Base-by-base conservation (phyloP, 2,797 vertebrate species). In the Cichlasoma orientale region DNA sequence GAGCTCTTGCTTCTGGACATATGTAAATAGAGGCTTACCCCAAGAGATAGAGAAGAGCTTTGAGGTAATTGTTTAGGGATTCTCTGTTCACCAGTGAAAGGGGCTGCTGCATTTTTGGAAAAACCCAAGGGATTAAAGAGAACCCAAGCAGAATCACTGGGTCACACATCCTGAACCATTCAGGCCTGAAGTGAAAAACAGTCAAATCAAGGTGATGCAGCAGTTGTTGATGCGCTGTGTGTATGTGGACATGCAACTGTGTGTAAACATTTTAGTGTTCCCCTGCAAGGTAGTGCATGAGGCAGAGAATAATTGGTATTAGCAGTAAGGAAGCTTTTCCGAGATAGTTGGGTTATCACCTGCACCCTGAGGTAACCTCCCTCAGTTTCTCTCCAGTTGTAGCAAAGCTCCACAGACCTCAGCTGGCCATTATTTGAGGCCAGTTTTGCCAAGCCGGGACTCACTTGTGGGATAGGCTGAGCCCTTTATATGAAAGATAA, bases 11-110 rank as follows among this genome's bases (percentile, higher is more conserved):
- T 90, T 86, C 77, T 83, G 88, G 86, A 86, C 84, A 86, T 90
- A 92, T 93, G 92, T 94, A 94, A 94, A 95, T 93, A 92, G 77
- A 91, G 84, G 89, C 84, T 92, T 90, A 90, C 76, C 82, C 89
- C 38, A 23, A 47, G 83, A 90, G 90, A 94, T 88, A 84, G 73
- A 75, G 57, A 38, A 82, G 54, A 82, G 85, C 86, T 92, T 86
- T 82, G 79, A 88, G 89, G 89, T 92, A 93, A 94, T 93, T 92
- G 87, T 90, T 90, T 50, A 84, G 78, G 89, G 89, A 93, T 89
- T 82, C 77, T 87, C 68, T 80, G 71, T 78, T 85, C 79, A 72
- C 82, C 74, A 82, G 47, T 77, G 70, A 86, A 79, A 36, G 12
- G 73, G 75, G 77, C 56, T 73, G 80, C 74, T 83, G 78, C 63